These are phyloP conservation scores for Pangasius djambal DNA, from an alignment of 2,797 vertebrate species.

Conservation along the genomic window DNA sequence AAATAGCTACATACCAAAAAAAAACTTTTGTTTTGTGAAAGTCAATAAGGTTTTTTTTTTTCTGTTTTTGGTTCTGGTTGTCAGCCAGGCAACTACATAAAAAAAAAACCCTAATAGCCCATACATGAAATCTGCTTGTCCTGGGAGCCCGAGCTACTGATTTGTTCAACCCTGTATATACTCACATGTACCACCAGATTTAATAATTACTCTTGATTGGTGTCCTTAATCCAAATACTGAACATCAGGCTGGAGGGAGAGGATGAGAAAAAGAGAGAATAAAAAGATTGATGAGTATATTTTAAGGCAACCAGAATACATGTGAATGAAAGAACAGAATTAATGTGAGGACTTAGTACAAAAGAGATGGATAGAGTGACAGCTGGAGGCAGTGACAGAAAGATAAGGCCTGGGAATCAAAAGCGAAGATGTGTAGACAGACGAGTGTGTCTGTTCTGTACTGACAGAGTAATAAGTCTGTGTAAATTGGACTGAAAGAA, in stretches of 20 bases:
- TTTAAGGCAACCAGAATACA: not conserved
- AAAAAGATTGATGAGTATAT: not conserved
- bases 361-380: not conserved
- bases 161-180: too few relatives aligned
- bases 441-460: conserved; percentile 1
- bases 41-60: too few relatives aligned
- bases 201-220: not conserved
- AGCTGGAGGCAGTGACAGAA: not conserved
- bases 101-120: too few relatives aligned
- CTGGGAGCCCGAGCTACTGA: too few relatives aligned
- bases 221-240: not conserved
- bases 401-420: not conserved
- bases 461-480: conserved; percentile 36
- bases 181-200: too few relatives aligned
- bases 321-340: not conserved
- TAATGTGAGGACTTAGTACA: not conserved
- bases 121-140: too few relatives aligned
- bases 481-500: conserved; percentile 5
- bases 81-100: too few relatives aligned
- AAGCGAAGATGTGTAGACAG: not conserved
- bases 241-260: not conserved
- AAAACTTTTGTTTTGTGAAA: too few relatives aligned
- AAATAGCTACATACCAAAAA: too few relatives aligned
- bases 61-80: too few relatives aligned
- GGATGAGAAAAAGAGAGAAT: not conserved